phyloP scores from a whole-genome alignment of 2,888 invertebrate species.

The Hartigia nigra region DNA sequence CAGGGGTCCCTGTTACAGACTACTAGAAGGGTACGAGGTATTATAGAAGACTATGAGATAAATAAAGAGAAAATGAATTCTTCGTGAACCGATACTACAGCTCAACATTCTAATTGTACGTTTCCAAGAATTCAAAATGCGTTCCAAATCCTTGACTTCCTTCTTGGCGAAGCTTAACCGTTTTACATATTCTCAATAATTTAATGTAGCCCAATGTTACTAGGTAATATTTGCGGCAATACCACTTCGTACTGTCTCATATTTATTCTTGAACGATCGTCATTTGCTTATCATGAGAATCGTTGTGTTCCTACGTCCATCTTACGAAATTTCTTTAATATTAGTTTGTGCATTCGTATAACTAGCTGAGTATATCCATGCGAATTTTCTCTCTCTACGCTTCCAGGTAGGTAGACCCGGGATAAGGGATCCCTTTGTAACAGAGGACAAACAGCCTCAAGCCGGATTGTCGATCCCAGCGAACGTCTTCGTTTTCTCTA shows the following conservation, averaged over 20 bases:
- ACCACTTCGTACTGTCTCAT: neutral
- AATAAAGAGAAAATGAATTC: neutral
- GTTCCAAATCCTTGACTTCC: neutral
- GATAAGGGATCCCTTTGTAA: neutral
- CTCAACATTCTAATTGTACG: neutral
- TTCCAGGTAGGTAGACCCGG: neutral
- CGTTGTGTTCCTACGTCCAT: neutral
- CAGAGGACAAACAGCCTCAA: neutral
- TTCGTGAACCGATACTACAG: neutral
- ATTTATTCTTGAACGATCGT: neutral
- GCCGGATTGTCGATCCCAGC: neutral
- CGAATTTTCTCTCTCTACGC: neutral
- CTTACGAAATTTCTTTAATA: neutral
- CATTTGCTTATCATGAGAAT: neutral
- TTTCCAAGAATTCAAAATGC: neutral
- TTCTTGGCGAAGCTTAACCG: neutral
- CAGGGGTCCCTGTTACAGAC: neutral
- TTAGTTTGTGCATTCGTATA: neutral
- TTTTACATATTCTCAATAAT: neutral
- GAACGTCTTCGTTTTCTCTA: constrained; percentile 2
- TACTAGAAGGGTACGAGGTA: no score
- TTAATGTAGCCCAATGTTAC: neutral
- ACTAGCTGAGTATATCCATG: neutral
- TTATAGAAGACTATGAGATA: neutral
- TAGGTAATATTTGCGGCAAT: neutral